Base-by-base conservation (phyloP, 2,888 invertebrate species). In the Lamellibrachia satsuma region DNA sequence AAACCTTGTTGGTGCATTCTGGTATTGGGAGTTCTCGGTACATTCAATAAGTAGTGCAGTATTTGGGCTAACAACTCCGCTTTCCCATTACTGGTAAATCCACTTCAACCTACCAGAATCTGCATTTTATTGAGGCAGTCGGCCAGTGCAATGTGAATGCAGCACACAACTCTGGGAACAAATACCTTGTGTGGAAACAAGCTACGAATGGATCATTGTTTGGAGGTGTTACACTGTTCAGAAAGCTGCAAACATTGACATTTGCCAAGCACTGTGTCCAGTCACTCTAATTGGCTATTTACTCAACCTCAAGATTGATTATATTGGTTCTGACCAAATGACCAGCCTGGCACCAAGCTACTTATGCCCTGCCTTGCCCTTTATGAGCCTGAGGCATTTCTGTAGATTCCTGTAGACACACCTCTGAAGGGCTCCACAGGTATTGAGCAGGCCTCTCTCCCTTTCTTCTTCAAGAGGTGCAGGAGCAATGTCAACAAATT, bases 391-490 rank as follows among this genome's bases (percentile, higher is more conserved):
- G 75, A 6, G 75, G 75, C 75, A 15, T 15, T 11, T 75, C 15
- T 11, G n/a, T n/a, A 75, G 75, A 75, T 75, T 75, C 22, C 75
- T 15, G 22, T 75, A 22, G 75, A 75, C 75, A 11, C 75, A 22
- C 4, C 75, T 22, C 6, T 75, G 75, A 75, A 75, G 75, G 22
- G 22, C 75, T n/a, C 75, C 15, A n/a, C 75, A 75, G 75, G 75
- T 75, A 75, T 22, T 75, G 75, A 75, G 75, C 2, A 15, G 15
- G 75, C 22, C 75, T 75, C 75, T 75, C 75, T 75, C 75, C 9
- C 75, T 75, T 75, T 75, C 75, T 75, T 75, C 75, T 75, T 75
- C 75, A 75, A 75, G 75, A 75, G 75, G 75, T 75, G 75, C 22
- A 75, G 75, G 22, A 75, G 75, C 75, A 75, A 75, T 75, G 75